Percentiles rank a stretch among this genome's conserved stretches.
phyloP scores from a whole-genome alignment of 2,113 vertebrate species.

The Indicator maculatus region DNA sequence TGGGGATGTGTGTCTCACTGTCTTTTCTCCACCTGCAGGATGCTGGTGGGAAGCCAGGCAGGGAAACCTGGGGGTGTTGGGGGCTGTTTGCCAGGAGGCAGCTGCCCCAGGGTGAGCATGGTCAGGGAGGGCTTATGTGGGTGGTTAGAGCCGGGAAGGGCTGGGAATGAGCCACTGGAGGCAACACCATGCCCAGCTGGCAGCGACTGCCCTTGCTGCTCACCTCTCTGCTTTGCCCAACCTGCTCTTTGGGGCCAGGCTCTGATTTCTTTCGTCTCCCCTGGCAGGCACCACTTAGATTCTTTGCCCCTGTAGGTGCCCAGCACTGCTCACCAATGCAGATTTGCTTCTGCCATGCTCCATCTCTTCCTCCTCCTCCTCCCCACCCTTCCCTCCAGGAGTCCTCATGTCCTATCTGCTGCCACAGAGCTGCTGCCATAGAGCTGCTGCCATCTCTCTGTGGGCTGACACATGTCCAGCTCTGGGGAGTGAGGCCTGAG shows the following conservation, averaged over 20 bases:
- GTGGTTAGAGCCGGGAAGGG: not conserved
- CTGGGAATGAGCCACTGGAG: not conserved
- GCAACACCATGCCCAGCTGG: not conserved
- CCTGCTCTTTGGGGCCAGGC: fast-evolving
- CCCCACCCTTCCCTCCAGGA: not conserved
- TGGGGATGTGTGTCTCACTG: not conserved
- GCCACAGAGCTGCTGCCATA: not conserved
- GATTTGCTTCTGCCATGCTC: not conserved
- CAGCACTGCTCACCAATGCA: fast-evolving
- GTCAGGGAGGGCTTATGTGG: not conserved
- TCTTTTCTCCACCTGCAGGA: not conserved
- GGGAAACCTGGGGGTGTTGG: not conserved
- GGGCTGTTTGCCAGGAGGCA: not conserved
- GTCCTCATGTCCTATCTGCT: not conserved
- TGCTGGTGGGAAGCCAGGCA: not conserved
- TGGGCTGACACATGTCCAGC: fast-evolving
- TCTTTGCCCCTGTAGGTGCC: fast-evolving
- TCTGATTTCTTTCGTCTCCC: too few relatives aligned
- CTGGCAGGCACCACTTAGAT: fast-evolving
- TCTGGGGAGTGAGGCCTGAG: fast-evolving
- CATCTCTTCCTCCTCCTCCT: not conserved
- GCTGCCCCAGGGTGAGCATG: fast-evolving
- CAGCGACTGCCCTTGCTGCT: not conserved
- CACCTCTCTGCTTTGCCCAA: not conserved
- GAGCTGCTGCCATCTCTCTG: not conserved